These are phyloP conservation scores for Zaprionus tsacasi DNA, from an alignment of 1,140 invertebrate species.

Conservation along the genomic window DNA sequence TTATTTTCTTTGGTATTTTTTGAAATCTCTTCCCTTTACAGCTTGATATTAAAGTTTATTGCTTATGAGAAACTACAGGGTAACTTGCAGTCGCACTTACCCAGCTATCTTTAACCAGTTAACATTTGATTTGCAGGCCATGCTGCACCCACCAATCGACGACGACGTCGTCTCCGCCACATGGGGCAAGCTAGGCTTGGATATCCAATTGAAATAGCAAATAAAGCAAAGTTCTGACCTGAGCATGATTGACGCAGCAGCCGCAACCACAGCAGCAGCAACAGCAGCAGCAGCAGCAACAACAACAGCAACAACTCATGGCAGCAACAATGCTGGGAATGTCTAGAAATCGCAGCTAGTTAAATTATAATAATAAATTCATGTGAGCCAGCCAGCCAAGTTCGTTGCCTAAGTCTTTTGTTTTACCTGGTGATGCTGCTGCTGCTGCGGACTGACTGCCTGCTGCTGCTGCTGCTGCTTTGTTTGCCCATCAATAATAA, in stretches of 20 bases:
- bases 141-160: constrained; percentile 40
- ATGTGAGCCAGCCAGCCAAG: constrained; percentile 41
- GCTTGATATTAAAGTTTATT: not conserved
- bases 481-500: constrained; percentile 46
- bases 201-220: constrained; percentile 44
- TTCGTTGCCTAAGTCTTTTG: constrained; percentile 66
- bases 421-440: constrained; percentile 19
- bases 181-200: constrained; percentile 34
- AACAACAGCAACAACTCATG: constrained; percentile 19
- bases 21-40: not conserved
- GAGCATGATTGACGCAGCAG: constrained; percentile 56
- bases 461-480: constrained; percentile 8
- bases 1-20: not conserved
- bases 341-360: constrained; percentile 71
- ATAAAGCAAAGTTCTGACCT: constrained; percentile 51
- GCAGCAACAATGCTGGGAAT: constrained; percentile 72
- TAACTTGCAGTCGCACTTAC: constrained; percentile 8
- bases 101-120: constrained; percentile 20
- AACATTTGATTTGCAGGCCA: constrained; percentile 34
- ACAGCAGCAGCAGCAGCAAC: constrained; percentile 43
- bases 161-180: constrained; percentile 14
- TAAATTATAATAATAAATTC: constrained; percentile 64
- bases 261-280: constrained; percentile 20
- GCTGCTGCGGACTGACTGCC: not conserved
- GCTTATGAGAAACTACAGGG: not conserved